These are phyloP conservation scores for Chloroclystis v-ata DNA, from an alignment of 2,888 invertebrate genomes.

Conservation along the genomic window DNA sequence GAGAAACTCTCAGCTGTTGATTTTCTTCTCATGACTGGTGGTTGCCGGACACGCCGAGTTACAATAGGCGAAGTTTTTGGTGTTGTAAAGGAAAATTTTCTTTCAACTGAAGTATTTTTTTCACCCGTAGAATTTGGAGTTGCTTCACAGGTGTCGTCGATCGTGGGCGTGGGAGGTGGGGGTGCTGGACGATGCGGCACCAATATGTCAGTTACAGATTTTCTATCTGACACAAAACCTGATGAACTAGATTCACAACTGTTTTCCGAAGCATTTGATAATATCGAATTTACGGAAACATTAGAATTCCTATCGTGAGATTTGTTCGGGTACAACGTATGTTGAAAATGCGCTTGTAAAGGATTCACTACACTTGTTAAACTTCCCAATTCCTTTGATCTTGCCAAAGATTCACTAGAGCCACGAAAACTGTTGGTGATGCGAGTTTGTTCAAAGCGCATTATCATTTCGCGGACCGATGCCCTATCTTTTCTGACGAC, in stretches of 20 bases:
- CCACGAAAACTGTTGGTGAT: slow-evolving; percentile 45
- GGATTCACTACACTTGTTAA: slow-evolving; percentile 66
- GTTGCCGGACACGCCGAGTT: slow-evolving; percentile 59
- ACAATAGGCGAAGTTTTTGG: slow-evolving; percentile 61
- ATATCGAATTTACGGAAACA: slow-evolving; percentile 71
- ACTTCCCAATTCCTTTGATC: slow-evolving; percentile 59
- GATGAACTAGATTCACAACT: slow-evolving; percentile 73
- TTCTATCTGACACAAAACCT: slow-evolving; percentile 68
- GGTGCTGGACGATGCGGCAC: slow-evolving; percentile 70
- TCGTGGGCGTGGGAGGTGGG: slow-evolving; percentile 63
- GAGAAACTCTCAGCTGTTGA: slow-evolving; percentile 54
- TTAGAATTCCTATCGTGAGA: slow-evolving; percentile 68
- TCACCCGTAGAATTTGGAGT: slow-evolving; percentile 49
- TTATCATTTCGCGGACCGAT: slow-evolving; percentile 67
- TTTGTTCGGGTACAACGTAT: slow-evolving; percentile 56
- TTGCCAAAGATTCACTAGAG: slow-evolving; percentile 60
- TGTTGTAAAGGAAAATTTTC: slow-evolving; percentile 57
- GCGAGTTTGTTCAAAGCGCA: slow-evolving; percentile 63
- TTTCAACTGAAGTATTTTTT: slow-evolving; percentile 42
- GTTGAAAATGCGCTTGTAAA: slow-evolving; percentile 59
- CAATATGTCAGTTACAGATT: slow-evolving; percentile 47
- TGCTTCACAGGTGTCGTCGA: slow-evolving; percentile 53
- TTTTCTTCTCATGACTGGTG: slow-evolving; percentile 68
- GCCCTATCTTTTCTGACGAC: slow-evolving; percentile 57
- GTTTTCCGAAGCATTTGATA: slow-evolving; percentile 68